phyloP scores from a whole-genome alignment of 2,888 invertebrate genomes.

The Brachyptera putata region DNA sequence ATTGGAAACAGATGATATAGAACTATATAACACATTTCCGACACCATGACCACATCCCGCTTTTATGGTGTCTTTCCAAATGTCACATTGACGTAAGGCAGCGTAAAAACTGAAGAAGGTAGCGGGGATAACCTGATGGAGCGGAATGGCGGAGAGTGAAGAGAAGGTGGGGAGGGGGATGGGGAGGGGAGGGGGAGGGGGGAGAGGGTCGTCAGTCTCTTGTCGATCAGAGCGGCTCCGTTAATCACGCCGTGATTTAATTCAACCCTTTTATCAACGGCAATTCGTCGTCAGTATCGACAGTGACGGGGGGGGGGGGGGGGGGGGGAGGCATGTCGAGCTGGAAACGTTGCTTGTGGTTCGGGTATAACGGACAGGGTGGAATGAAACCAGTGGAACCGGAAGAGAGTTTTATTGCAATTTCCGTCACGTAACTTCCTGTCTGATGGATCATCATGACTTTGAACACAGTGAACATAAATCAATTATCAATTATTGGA shows the following conservation, averaged over 20 bases:
- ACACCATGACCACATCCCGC: no score
- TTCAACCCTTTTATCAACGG: not conserved
- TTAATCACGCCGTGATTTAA: constrained; percentile 11
- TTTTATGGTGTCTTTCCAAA: no score
- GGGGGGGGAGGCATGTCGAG: not conserved
- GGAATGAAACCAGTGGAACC: not conserved
- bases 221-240: not conserved
- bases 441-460: constrained; percentile 9
- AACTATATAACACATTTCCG: no score
- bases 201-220: constrained; percentile 6
- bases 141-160: no score
- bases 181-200: no score
- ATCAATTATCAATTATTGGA: not conserved
- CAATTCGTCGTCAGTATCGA: not conserved
- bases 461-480: not conserved
- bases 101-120: no score
- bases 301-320: not conserved
- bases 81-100: no score
- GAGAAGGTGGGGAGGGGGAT: no score
- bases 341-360: no score
- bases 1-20: no score
- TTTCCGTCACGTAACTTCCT: constrained; percentile 9
- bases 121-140: no score
- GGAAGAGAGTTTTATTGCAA: constrained; percentile 10
- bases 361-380: not conserved